Evolutionary conservation across 1,140 invertebrate species (phyloP).

Genomic region (Elymnias hypermnestra): DNA sequence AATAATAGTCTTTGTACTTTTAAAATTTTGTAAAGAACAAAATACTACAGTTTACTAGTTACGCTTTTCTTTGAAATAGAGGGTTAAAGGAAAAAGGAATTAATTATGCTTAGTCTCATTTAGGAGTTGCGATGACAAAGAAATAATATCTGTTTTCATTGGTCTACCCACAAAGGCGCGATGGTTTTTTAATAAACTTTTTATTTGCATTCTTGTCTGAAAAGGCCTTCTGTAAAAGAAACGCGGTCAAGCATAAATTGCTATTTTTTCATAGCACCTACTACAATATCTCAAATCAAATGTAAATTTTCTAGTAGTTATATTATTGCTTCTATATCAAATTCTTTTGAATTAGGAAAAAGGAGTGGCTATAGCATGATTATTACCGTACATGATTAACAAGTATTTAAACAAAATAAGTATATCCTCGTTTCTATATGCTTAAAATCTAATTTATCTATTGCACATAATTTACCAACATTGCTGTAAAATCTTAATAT

Average conservation of each 20-base stretch:
- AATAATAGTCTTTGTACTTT: neutral
- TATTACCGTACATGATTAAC: too few species aligned
- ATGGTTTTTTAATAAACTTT: conserved; percentile 17
- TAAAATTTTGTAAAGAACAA: neutral
- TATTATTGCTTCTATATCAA: too few species aligned
- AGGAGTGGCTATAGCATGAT: too few species aligned
- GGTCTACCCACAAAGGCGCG: conserved; percentile 16
- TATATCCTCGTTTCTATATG: too few species aligned
- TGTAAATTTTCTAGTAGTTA: too few species aligned
- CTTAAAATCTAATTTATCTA: too few species aligned
- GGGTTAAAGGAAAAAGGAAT: too few species aligned
- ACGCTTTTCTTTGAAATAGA: neutral
- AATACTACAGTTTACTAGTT: neutral
- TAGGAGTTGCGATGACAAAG: conserved; percentile 6
- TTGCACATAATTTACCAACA: too few species aligned
- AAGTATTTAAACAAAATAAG: too few species aligned
- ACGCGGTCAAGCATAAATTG: conserved; percentile 3
- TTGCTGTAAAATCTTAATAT: too few species aligned
- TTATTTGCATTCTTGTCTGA: conserved; percentile 23
- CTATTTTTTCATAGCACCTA: neutral
- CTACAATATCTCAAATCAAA: too few species aligned
- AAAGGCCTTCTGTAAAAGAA: conserved; percentile 11
- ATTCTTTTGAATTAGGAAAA: too few species aligned
- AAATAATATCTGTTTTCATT: conserved; percentile 13
- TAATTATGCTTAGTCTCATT: conserved; percentile 5